These are phyloP conservation scores for Laothoe populi DNA, from an alignment of 2,888 invertebrate species.

Conservation along the genomic window DNA sequence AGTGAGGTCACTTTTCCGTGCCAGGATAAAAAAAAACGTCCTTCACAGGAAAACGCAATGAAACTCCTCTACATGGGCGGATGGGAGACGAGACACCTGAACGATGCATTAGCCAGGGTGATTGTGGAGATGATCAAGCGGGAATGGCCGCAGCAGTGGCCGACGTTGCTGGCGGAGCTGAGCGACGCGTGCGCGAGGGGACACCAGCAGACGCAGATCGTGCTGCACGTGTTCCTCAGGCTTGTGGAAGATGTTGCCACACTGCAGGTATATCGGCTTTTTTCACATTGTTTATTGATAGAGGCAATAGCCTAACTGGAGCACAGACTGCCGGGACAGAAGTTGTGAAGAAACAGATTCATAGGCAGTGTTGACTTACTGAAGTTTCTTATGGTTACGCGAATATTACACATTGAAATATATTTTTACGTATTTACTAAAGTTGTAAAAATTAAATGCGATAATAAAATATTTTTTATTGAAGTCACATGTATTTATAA, in stretches of 20 bases:
- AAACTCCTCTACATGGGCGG: conserved; percentile 92
- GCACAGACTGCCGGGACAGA: too few species aligned
- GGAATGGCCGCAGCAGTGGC: conserved; percentile 99
- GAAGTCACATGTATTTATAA: too few species aligned
- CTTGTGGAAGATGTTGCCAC: conserved; percentile 97
- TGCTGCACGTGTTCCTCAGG: conserved; percentile 93
- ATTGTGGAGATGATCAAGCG: conserved; percentile 98
- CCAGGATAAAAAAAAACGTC: conserved; percentile 29
- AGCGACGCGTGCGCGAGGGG: conserved; percentile 93
- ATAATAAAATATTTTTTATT: too few species aligned
- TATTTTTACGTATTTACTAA: too few species aligned
- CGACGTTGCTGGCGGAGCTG: conserved; percentile 92
- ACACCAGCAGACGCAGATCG: conserved; percentile 95
- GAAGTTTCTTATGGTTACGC: too few species aligned
- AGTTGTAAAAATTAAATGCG: too few species aligned
- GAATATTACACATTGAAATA: too few species aligned
- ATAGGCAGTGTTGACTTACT: too few species aligned
- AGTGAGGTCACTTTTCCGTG: too few species aligned
- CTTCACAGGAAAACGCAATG: conserved; percentile 92
- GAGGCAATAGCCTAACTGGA: too few species aligned
- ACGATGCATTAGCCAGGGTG: conserved; percentile 94
- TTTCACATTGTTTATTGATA: too few species aligned
- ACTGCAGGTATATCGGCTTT: conserved; percentile 86
- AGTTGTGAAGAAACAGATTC: too few species aligned
- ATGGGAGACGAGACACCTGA: conserved; percentile 90